Percentiles rank a stretch among this genome's conserved stretches.
Conservation (phyloP, 2,888 invertebrate genomes). For the Clanis bilineata region DNA sequence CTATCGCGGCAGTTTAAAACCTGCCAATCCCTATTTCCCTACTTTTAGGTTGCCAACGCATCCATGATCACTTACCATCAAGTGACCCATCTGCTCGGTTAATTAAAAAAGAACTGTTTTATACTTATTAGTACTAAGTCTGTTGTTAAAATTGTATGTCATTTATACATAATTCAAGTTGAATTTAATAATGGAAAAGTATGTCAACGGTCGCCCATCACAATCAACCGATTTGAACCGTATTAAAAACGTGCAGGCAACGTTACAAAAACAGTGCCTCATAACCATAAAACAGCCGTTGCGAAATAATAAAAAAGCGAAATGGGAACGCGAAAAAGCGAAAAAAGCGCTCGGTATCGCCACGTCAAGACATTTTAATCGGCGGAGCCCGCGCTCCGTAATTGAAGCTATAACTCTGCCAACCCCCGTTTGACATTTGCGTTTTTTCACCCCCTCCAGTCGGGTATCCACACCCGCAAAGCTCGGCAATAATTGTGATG, state of each 20-base stretch:
- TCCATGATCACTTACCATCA: too few species aligned
- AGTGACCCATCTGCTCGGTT: too few species aligned
- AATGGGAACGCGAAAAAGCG: slow-evolving; percentile 18
- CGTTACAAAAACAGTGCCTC: slow-evolving; percentile 9
- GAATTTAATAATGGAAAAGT: too few species aligned
- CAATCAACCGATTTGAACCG: slow-evolving; percentile 17
- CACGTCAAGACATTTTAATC: slow-evolving; percentile 78
- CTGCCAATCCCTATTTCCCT: too few species aligned
- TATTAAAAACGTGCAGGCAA: slow-evolving; percentile 7
- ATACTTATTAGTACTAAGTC: too few species aligned
- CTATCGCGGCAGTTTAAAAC: too few species aligned
- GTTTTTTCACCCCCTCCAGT: slow-evolving; percentile 50
- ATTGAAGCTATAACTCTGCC: slow-evolving; percentile 79
- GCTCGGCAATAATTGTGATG: slow-evolving; percentile 66
- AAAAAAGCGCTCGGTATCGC: slow-evolving; percentile 56
- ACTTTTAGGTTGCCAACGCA: too few species aligned
- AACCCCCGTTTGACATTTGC: slow-evolving; percentile 79
- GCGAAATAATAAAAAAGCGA: slow-evolving; percentile 40
- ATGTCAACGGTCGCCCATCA: too few species aligned
- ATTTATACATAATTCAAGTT: too few species aligned
- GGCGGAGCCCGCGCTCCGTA: slow-evolving; percentile 58
- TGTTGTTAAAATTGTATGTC: too few species aligned
- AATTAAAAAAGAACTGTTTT: too few species aligned
- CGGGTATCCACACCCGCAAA: slow-evolving; percentile 45
- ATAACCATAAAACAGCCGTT: slow-evolving; percentile 48